These are phyloP conservation scores for Chelonoidis abingdonii DNA, from an alignment of 2,113 vertebrate genomes.

Conservation along the genomic window DNA sequence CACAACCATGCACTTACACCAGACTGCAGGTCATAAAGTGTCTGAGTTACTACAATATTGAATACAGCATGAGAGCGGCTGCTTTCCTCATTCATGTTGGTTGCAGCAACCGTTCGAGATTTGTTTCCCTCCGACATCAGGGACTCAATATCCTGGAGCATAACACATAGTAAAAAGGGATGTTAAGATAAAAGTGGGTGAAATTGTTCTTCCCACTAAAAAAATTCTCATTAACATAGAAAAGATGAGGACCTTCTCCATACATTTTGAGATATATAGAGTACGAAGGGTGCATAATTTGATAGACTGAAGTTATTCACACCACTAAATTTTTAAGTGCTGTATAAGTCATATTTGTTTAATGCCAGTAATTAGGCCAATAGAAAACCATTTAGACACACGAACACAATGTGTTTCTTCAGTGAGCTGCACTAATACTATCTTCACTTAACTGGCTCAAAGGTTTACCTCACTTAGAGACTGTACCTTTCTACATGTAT, in stretches of 20 bases:
- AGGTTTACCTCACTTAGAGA: neutral
- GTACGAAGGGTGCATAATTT: neutral
- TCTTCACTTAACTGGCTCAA: slow-evolving; percentile 52
- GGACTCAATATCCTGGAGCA: slow-evolving; percentile 86
- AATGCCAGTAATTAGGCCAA: neutral
- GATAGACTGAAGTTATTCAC: fast-evolving
- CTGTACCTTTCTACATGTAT: neutral
- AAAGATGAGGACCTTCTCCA: neutral
- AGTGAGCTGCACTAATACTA: neutral
- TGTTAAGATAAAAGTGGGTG: slow-evolving; percentile 6
- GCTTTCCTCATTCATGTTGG: slow-evolving; percentile 97
- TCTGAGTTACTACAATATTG: slow-evolving; percentile 90
- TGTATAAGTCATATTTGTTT: neutral
- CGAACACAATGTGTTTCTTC: neutral
- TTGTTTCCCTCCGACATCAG: slow-evolving; percentile 96
- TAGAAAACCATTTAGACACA: slow-evolving; percentile 12
- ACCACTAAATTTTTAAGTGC: neutral
- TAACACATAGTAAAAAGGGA: slow-evolving; percentile 37
- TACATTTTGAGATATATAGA: neutral
- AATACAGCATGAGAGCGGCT: slow-evolving; percentile 92
- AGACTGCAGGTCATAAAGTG: slow-evolving; percentile 87
- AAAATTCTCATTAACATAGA: neutral
- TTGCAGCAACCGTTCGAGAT: slow-evolving; percentile 93
- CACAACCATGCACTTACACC: slow-evolving; percentile 78
- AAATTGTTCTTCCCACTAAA: neutral